A percentile compares a stretch with the other conserved stretches of the same genome.
These are phyloP conservation scores for Meandrina meandrites DNA, from an alignment of 92 coral and sea anemone species.

Conservation along the genomic window DNA sequence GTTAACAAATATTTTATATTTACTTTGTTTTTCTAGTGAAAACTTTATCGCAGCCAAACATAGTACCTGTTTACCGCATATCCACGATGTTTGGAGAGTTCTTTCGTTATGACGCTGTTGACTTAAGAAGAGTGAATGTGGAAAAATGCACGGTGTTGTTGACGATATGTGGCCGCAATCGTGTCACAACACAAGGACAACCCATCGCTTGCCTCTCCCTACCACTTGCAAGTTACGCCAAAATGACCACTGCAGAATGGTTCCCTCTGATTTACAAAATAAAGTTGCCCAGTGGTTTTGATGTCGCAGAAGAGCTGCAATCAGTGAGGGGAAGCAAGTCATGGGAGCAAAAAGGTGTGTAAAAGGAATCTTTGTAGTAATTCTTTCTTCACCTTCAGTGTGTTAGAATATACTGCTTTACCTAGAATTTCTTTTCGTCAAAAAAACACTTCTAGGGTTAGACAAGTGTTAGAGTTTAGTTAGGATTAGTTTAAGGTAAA, in stretches of 20 bases:
- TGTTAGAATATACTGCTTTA: too few relatives aligned
- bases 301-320: constrained; percentile 9
- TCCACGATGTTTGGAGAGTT: constrained; percentile 66
- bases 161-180: constrained; percentile 82
- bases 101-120: constrained; percentile 60
- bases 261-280: constrained; percentile 78
- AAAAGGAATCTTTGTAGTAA: not conserved
- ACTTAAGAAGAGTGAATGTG: constrained; percentile 69
- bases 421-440: too few relatives aligned
- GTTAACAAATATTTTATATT: too few relatives aligned
- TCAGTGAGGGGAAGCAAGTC: constrained; percentile 1
- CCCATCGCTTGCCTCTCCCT: constrained; percentile 73
- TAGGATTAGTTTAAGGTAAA: too few relatives aligned
- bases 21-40: too few relatives aligned
- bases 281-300: not conserved
- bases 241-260: constrained; percentile 58
- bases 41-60: constrained; percentile 42
- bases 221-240: constrained; percentile 67
- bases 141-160: constrained; percentile 60
- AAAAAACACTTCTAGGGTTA: too few relatives aligned
- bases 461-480: too few relatives aligned
- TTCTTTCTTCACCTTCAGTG: too few relatives aligned
- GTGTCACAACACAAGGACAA: constrained; percentile 63
- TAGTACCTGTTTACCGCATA: constrained; percentile 66
- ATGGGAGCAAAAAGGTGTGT: constrained; percentile 16